phyloP scores from a whole-genome alignment of 2,113 vertebrate species.

The Puffinus mauretanicus region DNA sequence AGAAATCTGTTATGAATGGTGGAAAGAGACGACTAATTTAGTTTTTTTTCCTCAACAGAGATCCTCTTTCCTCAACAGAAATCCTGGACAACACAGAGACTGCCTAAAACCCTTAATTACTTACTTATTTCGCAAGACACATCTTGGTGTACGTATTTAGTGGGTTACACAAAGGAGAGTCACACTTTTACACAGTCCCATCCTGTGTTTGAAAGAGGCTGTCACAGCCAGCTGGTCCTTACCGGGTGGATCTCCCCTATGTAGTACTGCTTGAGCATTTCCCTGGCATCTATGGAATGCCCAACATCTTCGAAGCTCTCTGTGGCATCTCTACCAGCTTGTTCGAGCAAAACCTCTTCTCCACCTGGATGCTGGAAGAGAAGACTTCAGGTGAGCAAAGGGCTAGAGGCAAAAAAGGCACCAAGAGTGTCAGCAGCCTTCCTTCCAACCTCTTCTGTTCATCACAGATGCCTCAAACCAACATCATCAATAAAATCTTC shows the following conservation, averaged over 20 bases:
- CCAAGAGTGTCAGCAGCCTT: not conserved
- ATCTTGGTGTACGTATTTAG: not conserved
- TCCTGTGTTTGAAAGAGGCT: not conserved
- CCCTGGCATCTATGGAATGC: slow-evolving; percentile 90
- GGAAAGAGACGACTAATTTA: not conserved
- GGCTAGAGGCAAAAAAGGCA: not conserved
- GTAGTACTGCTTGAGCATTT: slow-evolving; percentile 91
- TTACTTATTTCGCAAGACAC: not conserved
- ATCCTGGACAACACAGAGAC: not conserved
- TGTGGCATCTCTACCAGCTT: slow-evolving; percentile 88
- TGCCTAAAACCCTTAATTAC: not conserved
- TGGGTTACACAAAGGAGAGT: no score
- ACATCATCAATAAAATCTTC: not conserved
- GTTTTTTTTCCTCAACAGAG: not conserved
- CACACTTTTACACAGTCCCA: not conserved
- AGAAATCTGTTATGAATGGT: not conserved
- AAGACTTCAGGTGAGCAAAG: slow-evolving; percentile 18
- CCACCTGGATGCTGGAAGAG: slow-evolving; percentile 90
- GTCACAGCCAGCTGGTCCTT: slow-evolving; percentile 28
- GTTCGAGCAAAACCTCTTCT: slow-evolving; percentile 92
- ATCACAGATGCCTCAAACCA: not conserved
- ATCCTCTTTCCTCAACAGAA: not conserved
- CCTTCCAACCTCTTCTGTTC: fast-evolving
- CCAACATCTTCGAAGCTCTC: slow-evolving; percentile 97
- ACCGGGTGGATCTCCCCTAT: slow-evolving; percentile 91